These are phyloP conservation scores for Buphagus erythrorhynchus DNA, from an alignment of 2,797 vertebrate species.

Conservation along the genomic window DNA sequence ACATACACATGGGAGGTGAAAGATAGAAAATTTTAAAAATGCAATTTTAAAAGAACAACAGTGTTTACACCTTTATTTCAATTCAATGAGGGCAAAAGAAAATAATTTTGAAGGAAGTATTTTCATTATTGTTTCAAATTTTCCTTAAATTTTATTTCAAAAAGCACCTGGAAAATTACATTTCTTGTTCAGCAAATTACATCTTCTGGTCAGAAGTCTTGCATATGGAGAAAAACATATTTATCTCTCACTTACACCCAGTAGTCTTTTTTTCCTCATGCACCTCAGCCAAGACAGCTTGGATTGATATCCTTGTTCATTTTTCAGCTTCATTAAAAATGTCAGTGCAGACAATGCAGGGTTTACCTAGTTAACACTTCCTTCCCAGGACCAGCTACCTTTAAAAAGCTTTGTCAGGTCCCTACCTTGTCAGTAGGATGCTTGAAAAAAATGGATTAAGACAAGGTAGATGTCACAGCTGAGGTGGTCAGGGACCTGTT, in stretches of 20 bases:
- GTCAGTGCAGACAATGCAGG: neutral
- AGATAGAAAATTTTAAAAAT: neutral
- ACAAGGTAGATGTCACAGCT: neutral
- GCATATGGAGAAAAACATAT: neutral
- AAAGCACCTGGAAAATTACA: neutral
- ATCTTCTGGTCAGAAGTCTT: neutral
- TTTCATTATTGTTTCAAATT: neutral
- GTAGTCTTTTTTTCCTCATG: neutral
- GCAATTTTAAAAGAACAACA: accelerated
- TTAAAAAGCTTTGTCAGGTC: neutral
- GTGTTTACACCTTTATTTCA: neutral
- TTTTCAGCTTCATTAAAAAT: neutral
- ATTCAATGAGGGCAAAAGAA: neutral
- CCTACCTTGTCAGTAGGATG: neutral
- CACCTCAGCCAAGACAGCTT: neutral
- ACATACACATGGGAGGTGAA: neutral
- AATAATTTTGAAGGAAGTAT: neutral
- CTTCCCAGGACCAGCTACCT: neutral
- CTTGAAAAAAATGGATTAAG: neutral
- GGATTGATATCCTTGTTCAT: neutral
- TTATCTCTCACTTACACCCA: neutral
- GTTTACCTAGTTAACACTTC: neutral
- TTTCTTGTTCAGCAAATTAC: neutral
- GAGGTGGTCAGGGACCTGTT: neutral
- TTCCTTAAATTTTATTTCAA: neutral